Percentiles rank a stretch among this genome's conserved stretches.
Conservation (phyloP, 1,140 invertebrate species). For the Sitophilus oryzae region DNA sequence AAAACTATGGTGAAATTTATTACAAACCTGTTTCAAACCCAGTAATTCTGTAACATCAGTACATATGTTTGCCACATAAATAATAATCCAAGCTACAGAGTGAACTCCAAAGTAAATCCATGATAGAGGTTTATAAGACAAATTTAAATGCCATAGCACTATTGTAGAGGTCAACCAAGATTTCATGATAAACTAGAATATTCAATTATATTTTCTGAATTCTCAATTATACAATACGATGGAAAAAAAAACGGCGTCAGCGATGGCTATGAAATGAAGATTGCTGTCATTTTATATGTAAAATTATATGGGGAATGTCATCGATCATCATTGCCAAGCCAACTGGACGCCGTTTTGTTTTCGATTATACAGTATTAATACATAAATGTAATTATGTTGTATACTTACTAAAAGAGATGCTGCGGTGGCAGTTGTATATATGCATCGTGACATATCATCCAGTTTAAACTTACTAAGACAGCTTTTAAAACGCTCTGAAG, state of each 20-base stretch:
- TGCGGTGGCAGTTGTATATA: conserved; percentile 38
- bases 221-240: conserved; percentile 4
- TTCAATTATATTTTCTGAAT: background rate
- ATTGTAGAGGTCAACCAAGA: conserved; percentile 33
- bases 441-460: conserved; percentile 33
- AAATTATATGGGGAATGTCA: too few species aligned
- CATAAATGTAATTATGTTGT: background rate
- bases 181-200: conserved; percentile 33
- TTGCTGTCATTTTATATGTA: too few species aligned
- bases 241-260: background rate
- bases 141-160: conserved; percentile 35
- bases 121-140: conserved; percentile 41
- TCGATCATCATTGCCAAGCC: too few species aligned
- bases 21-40: conserved; percentile 53
- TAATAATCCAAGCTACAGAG: conserved; percentile 52
- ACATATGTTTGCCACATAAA: conserved; percentile 56
- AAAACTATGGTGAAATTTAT: background rate
- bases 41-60: conserved; percentile 56
- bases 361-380: background rate
- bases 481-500: conserved; percentile 30
- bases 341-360: too few species aligned
- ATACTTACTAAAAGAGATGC: conserved; percentile 30
- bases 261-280: too few species aligned
- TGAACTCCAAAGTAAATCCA: conserved; percentile 48
- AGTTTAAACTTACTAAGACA: conserved; percentile 26